Evolutionary conservation across 2,888 invertebrate species (phyloP).

Genomic region (Ornithoptera alexandrae): DNA sequence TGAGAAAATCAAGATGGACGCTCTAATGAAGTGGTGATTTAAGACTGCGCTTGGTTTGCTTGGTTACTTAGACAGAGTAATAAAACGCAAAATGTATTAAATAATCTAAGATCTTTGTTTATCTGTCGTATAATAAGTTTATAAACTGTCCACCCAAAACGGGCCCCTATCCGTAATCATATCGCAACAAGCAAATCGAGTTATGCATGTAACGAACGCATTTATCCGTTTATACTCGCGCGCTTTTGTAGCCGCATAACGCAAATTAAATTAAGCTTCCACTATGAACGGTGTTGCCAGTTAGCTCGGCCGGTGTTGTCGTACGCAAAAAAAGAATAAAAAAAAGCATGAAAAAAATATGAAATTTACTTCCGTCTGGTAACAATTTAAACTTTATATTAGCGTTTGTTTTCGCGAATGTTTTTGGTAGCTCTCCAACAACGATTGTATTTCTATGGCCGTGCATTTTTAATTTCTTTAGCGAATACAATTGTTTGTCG

Average conservation of each 20-base stretch:
- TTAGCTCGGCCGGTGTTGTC: conserved; percentile 3
- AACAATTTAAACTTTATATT: conserved; percentile 24
- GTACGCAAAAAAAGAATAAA: not conserved
- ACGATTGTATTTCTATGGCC: conserved; percentile 8
- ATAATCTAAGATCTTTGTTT: conserved; percentile 24
- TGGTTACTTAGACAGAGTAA: no score
- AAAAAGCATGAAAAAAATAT: conserved; percentile 2
- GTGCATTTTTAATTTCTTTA: conserved; percentile 15
- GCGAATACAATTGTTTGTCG: conserved; percentile 1
- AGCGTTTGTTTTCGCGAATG: conserved; percentile 24
- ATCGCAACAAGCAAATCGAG: conserved; percentile 70
- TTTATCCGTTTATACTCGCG: conserved; percentile 68
- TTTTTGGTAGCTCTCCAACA: conserved; percentile 36
- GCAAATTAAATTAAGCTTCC: conserved; percentile 62
- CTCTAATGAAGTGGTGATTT: no score
- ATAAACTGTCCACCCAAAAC: conserved; percentile 66
- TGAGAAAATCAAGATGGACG: no score
- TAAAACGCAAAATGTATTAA: no score
- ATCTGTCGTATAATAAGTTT: conserved; percentile 62
- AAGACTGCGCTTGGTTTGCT: no score
- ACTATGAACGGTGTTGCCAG: conserved; percentile 22
- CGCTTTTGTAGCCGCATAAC: conserved; percentile 62
- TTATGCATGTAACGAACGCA: conserved; percentile 67
- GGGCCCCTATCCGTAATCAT: conserved; percentile 59
- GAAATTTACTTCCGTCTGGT: conserved; percentile 6